Conservation (phyloP, 2,797 vertebrate genomes). For the Gymnothorax reevesii region DNA sequence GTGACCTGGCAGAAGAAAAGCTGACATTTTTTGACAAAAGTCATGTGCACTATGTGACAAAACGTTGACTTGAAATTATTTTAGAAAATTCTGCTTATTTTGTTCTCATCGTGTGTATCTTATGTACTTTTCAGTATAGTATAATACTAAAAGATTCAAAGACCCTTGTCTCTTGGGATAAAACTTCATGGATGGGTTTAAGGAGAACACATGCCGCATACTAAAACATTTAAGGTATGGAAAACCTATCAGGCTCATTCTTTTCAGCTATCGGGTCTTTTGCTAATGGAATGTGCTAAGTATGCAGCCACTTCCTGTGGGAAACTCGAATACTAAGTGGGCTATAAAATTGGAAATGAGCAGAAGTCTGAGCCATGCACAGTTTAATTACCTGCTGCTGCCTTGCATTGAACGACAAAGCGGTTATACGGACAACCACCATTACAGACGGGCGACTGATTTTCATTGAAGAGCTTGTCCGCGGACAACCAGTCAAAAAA, state of each 20-base stretch:
- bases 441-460: too few relatives aligned
- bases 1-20: not conserved
- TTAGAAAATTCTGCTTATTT: not conserved
- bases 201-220: not conserved
- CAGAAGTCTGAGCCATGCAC: not conserved
- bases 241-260: constrained; percentile 8
- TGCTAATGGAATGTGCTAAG: not conserved
- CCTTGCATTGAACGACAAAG: too few relatives aligned
- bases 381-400: not conserved
- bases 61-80: not conserved
- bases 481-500: too few relatives aligned
- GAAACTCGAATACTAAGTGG: not conserved
- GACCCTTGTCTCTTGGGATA: not conserved
- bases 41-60: not conserved
- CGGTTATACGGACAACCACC: too few relatives aligned
- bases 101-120: not conserved
- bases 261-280: not conserved
- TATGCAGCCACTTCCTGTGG: constrained; percentile 8
- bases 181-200: not conserved
- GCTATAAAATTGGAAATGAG: not conserved
- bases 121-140: not conserved
- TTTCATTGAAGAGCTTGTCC: too few relatives aligned
- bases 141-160: not conserved
- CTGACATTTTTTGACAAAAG: not conserved
- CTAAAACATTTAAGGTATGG: constrained; percentile 1